Evolutionary conservation across 2,113 vertebrate genomes (phyloP), one percentile per base, ranked within the genome.

Genomic region (Chlorodrepanis virens): DNA sequence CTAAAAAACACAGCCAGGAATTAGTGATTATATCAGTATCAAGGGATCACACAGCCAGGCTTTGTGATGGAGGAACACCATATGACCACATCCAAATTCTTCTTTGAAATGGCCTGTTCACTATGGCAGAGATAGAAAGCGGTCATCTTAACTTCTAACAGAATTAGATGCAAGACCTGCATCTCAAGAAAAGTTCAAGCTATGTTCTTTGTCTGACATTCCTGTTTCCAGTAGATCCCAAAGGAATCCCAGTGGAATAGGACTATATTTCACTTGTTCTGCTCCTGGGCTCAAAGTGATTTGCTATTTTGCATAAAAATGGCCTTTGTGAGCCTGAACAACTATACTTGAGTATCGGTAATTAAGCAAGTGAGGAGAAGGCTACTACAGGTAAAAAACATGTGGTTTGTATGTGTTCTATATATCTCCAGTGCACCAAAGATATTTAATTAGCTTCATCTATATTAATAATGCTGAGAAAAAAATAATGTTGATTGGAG

Each of bases 401-500:
- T 27, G 22, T 29, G 52, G 11, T 29, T 53, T 53, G 16, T 14
- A 23, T 35, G 27, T 63, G 21, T 68, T 84, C 65, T 76, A 29
- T 35, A 17, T 39, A 81, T 17, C 59, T 87, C 72, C 39, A 87
- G 47, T 69, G 65, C 37, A 60, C 10, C 37, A 42, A 87, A 94
- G n/a, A 71, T 53, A 91, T 54, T 91, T 91, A 84, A 89, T 91
- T 91, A 77, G 45, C 23, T 88, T 35, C 60, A 77, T 52, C 24
- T 50, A 70, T 39, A 87, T 57, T 60, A 87, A 85, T 74, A 85
- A 81, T 0, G 1, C 16, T 54, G 23, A 61, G 40, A 14, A 89
- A 90, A 87, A 87, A 83, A 57, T 29, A 79, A 83, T 9, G 59
- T 39, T 82, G 72, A 47, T 64, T 90, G 65, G 42, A 84, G 21